Evolutionary conservation across 2,113 vertebrate species (phyloP), one percentile per base, ranked within the genome.

Genomic region (Oncorhynchus tshawytscha): DNA sequence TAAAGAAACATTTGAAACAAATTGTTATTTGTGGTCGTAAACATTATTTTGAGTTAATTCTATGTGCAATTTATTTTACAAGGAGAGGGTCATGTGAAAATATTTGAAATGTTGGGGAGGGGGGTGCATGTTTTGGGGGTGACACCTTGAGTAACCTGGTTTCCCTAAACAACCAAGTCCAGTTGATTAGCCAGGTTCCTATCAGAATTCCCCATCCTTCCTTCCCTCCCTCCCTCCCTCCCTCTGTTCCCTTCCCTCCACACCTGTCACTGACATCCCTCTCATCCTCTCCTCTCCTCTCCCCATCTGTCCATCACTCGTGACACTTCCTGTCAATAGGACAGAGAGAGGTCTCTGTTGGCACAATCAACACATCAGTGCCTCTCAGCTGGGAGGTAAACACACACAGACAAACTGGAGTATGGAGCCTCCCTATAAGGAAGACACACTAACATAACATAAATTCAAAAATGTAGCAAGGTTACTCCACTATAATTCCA

Each of bases 231-330:
- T 49, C 13, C 13, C 4, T 29, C 76, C 66, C 34, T 34, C 64
- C 64, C 24, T 27, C 64, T 27, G 24, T 29, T 65, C 27, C 34
- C 82, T 25, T 74, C 80, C 71, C 51, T 79, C 65, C 0, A 84
- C 78, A 82, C 84, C 90, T 82, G 85, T 90, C 88, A 80, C 86
- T 84, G 82, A 88, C 91, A 88, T 91, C 89, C 75, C 73, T 75
- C 70, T 69, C 78, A 25, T 79, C 78, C 78, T 77, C 74, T 39
- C 34, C 34, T 7, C 34, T 39, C 39, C 39, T 9, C 8, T 39
- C 39, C 69, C 78, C 71, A 79, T 83, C 78, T 81, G 75, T 75
- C 78, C 74, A 9, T 77, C 75, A 70, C 76, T 64, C 78, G 85
- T 74, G 77, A 82, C 51, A 57, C 76, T 86, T 86, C 82, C 83